Base-by-base conservation (phyloP, 2,113 vertebrate genomes). In the Catagonus wagneri region DNA sequence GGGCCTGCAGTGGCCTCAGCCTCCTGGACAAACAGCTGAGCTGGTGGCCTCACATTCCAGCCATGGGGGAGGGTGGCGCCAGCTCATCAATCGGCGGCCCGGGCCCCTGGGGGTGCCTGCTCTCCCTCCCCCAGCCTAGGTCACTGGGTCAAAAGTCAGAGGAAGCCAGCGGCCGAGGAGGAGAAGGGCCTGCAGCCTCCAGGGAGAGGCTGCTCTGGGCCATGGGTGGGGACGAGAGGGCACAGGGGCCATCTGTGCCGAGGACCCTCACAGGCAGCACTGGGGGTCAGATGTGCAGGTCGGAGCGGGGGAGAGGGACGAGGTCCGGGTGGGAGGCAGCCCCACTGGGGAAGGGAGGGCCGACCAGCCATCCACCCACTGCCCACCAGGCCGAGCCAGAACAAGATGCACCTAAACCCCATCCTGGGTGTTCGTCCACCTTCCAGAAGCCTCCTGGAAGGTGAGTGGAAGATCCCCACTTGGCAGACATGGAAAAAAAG, bases 91-190 rank as follows among this genome's bases (percentile, higher is more conserved):
- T 68, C n/a, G 58, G 85, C 60, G 3, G 9, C 61, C 56, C 1
- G 0, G 29, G 79, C 61, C 89, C 72, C 89, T 56, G 36, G 80
- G 66, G 78, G 87, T 54, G 88, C 74, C 34, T 44, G 23, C 60
- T 9, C 32, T 79, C 63, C 81, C 58, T 50, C 25, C 68, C 20
- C 15, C 5, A 44, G 78, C 29, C 11, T 2, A 39, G 92, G 75
- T 84, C 90, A 85, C 25, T 39, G n/a, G 88, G 90, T 97, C 84
- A 89, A 92, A 83, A 79, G 83, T 44, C 68, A 89, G 76, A 97
- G 84, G 90, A 96, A 95, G 79, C 65, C 29, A n/a, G 84, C 29
- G 29, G 50, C 89, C 72, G 85, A 93, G 65, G 34, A 39, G n/a
- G 7, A 88, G 10, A 79, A 34, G 19, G 36, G 15, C 50, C 65